These are phyloP conservation scores for Watsonalla cultraria DNA, from an alignment of 2,888 invertebrate genomes.

Conservation along the genomic window DNA sequence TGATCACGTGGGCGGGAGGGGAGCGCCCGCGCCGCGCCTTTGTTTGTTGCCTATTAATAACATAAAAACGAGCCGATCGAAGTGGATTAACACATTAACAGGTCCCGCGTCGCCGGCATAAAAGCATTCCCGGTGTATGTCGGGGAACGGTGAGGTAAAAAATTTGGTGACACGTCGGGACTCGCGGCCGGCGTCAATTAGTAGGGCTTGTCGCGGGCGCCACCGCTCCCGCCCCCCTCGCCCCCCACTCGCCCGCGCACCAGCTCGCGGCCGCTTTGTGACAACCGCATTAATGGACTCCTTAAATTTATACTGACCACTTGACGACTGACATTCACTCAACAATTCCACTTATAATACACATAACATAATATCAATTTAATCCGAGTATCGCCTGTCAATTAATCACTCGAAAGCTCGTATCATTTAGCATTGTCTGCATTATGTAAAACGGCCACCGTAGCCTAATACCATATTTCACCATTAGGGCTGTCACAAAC, in stretches of 20 bases:
- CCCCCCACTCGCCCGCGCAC: background rate
- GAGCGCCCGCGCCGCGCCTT: constrained; percentile 32
- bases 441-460: too few relatives aligned
- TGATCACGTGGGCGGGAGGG: constrained; percentile 19
- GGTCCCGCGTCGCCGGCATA: constrained; percentile 58
- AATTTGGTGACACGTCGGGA: constrained; percentile 39
- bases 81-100: constrained; percentile 76
- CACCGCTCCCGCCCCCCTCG: constrained; percentile 10
- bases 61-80: constrained; percentile 58
- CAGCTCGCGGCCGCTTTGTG: background rate
- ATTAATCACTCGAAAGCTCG: too few relatives aligned
- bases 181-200: constrained; percentile 31
- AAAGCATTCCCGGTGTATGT: constrained; percentile 68
- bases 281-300: too few relatives aligned
- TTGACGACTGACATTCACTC: background rate
- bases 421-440: too few relatives aligned
- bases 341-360: background rate
- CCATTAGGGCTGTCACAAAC: too few relatives aligned
- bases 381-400: too few relatives aligned
- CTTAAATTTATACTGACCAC: too few relatives aligned
- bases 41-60: constrained; percentile 67
- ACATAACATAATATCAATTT: background rate
- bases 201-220: constrained; percentile 26
- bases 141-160: constrained; percentile 28
- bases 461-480: too few relatives aligned